Conservation (phyloP, 2,113 vertebrate genomes). For the Glareola pratincola region DNA sequence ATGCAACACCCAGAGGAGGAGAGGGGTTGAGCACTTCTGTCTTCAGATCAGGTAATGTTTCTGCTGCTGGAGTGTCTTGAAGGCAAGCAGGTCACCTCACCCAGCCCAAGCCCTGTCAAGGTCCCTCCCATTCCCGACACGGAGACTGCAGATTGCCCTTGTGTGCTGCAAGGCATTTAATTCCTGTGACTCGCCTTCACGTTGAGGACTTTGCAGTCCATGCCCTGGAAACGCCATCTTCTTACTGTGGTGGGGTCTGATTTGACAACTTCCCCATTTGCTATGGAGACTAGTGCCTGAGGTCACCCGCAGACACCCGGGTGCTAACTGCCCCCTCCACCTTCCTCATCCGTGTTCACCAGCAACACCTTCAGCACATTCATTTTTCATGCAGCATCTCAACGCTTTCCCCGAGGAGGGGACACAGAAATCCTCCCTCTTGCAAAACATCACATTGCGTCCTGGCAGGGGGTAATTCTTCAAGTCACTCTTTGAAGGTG, state of each 20-base stretch:
- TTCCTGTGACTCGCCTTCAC: background rate
- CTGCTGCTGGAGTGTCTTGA: no score
- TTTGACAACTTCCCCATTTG: background rate
- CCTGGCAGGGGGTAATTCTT: background rate
- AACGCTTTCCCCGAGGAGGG: background rate
- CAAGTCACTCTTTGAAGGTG: background rate
- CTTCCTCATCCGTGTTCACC: rapidly evolving
- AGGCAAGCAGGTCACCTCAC: background rate
- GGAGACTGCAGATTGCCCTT: background rate
- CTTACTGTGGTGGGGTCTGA: background rate
- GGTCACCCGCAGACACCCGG: rapidly evolving
- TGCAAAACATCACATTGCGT: rapidly evolving
- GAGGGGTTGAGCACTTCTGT: background rate
- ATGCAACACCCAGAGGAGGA: background rate
- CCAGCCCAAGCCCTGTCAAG: background rate
- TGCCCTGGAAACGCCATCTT: background rate
- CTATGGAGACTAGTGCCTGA: background rate
- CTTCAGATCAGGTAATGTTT: background rate
- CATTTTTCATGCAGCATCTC: background rate
- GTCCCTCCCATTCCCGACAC: background rate
- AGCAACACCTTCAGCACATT: background rate
- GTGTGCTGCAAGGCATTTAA: background rate
- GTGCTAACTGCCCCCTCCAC: background rate
- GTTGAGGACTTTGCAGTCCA: background rate
- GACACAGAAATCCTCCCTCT: background rate